phyloP scores from a whole-genome alignment of 2,888 invertebrate genomes.

The Hesperia comma region DNA sequence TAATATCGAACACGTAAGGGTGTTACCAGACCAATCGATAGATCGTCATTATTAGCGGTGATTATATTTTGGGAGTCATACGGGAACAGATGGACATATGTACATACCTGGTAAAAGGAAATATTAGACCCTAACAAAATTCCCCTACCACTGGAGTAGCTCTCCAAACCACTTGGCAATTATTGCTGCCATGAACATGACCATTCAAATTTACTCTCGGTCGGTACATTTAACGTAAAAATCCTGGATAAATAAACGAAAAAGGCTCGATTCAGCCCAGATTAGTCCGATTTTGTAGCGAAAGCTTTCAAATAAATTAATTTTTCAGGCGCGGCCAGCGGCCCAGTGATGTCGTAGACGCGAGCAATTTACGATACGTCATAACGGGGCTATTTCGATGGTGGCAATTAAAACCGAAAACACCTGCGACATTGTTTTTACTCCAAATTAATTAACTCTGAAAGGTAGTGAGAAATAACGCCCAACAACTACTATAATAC shows the following conservation, averaged over 20 bases:
- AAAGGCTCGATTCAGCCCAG: slow-evolving; percentile 51
- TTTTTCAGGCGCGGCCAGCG: slow-evolving; percentile 60
- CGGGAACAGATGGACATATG: no score
- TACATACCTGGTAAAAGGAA: no score
- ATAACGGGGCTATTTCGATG: slow-evolving; percentile 33
- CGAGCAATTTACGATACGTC: slow-evolving; percentile 44
- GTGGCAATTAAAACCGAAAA: slow-evolving; percentile 29
- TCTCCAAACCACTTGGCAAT: neutral
- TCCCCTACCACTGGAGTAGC: neutral
- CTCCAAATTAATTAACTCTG: slow-evolving; percentile 17
- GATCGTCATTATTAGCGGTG: no score
- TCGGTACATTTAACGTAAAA: slow-evolving; percentile 20
- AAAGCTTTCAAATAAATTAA: slow-evolving; percentile 76
- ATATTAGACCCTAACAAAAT: no score
- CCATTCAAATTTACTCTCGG: slow-evolving; percentile 12
- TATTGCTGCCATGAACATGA: slow-evolving; percentile 9
- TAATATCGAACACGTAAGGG: no score
- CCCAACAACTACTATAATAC: no score
- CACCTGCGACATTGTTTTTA: slow-evolving; percentile 29
- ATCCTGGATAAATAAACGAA: slow-evolving; percentile 28
- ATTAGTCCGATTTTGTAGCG: slow-evolving; percentile 53
- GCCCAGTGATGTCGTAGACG: slow-evolving; percentile 45
- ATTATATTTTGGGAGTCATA: no score
- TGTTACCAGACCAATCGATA: no score
- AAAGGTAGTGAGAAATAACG: neutral